Conservation (phyloP, 2,113 vertebrate genomes). For the Neoarius graeffei region DNA sequence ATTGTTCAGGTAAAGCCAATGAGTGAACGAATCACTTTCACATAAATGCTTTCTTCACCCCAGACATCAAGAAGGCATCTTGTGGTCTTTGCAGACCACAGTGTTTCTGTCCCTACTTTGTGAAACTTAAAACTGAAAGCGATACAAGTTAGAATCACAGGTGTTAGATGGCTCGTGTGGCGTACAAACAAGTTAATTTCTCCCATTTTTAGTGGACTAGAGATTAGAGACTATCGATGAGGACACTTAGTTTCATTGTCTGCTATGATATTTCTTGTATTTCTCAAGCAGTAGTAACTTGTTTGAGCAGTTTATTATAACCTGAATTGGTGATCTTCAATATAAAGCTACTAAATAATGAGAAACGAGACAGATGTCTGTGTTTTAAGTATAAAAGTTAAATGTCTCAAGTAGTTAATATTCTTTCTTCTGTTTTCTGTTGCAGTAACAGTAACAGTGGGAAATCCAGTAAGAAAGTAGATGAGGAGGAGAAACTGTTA, state of each 20-base stretch:
- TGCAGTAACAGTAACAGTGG: conserved; percentile 88
- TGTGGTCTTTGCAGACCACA: not conserved
- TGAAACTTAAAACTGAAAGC: not conserved
- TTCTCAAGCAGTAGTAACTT: not conserved
- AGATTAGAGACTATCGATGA: not conserved
- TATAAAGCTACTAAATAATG: not conserved
- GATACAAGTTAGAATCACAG: not conserved
- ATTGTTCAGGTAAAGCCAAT: not conserved
- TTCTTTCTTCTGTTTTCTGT: conserved; percentile 53
- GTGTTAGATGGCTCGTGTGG: not conserved
- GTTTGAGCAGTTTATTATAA: not conserved
- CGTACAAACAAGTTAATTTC: not conserved
- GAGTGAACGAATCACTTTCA: not conserved
- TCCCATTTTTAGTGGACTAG: not conserved
- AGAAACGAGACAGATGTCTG: not conserved
- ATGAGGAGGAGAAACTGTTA: conserved; percentile 96
- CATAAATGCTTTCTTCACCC: not conserved
- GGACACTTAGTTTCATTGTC: not conserved
- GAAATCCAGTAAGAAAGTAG: conserved; percentile 92
- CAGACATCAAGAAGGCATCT: not conserved
- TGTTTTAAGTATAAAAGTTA: not conserved
- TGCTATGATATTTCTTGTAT: not conserved
- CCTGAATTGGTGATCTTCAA: not conserved
- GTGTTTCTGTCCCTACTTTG: not conserved
- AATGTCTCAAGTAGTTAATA: not conserved